phyloP scores from a whole-genome alignment of 2,113 vertebrate species.

The Neofelis nebulosa region DNA sequence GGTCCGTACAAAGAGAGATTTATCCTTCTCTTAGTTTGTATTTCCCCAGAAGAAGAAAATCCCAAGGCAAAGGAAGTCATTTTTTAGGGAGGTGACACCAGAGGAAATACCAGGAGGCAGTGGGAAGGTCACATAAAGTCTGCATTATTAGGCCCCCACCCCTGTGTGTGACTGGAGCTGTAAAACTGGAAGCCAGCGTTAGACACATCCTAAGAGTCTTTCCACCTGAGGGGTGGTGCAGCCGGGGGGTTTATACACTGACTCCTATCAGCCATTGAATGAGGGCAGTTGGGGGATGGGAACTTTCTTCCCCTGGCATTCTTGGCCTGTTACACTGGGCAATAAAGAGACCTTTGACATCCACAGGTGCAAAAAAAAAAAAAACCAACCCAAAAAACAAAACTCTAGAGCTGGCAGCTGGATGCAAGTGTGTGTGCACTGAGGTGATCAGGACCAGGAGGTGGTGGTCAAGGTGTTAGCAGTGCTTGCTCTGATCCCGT shows the following conservation, averaged over 20 bases:
- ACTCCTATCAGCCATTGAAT: background rate
- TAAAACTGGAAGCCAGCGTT: background rate
- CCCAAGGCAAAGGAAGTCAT: background rate
- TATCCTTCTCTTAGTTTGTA: background rate
- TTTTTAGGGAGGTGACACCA: background rate
- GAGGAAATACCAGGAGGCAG: no score
- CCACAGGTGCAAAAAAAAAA: background rate
- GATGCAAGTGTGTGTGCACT: accelerated
- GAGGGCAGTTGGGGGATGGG: background rate
- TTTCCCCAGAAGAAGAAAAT: background rate
- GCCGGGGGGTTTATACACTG: background rate
- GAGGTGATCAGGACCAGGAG: no score
- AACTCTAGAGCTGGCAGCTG: background rate
- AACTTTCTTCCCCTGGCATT: background rate
- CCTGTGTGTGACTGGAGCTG: background rate
- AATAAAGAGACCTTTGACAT: background rate
- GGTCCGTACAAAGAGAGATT: background rate
- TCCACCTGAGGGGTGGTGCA: accelerated
- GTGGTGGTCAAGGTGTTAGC: background rate
- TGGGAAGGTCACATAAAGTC: background rate
- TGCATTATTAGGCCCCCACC: accelerated
- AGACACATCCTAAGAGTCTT: background rate
- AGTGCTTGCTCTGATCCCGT: accelerated
- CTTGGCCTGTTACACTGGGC: background rate
- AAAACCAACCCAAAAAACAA: no score